These are phyloP conservation scores for Biston betularia DNA, from an alignment of 2,888 invertebrate genomes.

Conservation along the genomic window DNA sequence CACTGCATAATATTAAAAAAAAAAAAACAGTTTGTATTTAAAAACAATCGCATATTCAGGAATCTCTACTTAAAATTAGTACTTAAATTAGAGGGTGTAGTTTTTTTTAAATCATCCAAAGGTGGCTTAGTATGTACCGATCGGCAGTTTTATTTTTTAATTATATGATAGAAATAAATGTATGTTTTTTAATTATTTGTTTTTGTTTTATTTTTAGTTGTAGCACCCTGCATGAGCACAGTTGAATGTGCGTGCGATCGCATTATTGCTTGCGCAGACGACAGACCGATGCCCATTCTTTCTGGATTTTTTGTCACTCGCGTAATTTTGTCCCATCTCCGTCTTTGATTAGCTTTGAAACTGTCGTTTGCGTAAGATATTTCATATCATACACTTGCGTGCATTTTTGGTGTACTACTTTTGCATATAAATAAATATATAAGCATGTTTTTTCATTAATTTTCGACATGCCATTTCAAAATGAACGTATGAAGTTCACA, in stretches of 20 bases:
- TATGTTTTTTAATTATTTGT: conserved; percentile 73
- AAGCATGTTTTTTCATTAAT: not conserved
- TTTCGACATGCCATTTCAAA: not conserved
- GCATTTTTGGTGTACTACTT: conserved; percentile 1
- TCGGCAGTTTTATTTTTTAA: conserved; percentile 53
- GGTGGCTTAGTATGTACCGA: conserved; percentile 66
- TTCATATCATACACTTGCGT: conserved; percentile 29
- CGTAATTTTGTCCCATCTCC: not conserved
- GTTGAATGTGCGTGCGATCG: conserved; percentile 15
- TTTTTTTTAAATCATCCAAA: conserved; percentile 61
- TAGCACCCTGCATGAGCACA: conserved; percentile 66
- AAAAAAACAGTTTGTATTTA: conserved; percentile 39
- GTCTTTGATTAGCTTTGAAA: too few species aligned
- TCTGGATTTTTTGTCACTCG: not conserved
- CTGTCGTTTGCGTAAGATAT: not conserved
- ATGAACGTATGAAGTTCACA: too few species aligned
- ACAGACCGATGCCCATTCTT: not conserved
- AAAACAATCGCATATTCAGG: conserved; percentile 48
- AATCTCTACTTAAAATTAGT: conserved; percentile 84
- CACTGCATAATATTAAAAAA: conserved; percentile 41
- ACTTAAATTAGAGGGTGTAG: conserved; percentile 77
- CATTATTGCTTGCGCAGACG: conserved; percentile 14
- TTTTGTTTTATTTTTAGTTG: conserved; percentile 79
- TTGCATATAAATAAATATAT: not conserved
- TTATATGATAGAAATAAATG: conserved; percentile 80